Percentiles rank a stretch among this genome's conserved stretches.
phyloP scores from a whole-genome alignment of 2,797 vertebrate genomes.

The Tapirus indicus region DNA sequence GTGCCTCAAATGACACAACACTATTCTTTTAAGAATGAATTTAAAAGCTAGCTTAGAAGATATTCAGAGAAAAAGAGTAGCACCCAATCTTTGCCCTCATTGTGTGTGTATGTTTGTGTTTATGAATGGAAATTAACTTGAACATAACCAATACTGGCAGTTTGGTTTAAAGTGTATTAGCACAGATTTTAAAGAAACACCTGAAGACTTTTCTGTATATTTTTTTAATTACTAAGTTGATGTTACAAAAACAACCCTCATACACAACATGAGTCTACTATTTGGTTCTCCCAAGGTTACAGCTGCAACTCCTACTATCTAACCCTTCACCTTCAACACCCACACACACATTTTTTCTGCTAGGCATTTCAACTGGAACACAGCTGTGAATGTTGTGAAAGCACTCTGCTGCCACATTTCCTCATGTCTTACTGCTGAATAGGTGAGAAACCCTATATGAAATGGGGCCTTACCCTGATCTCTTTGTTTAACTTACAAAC shows the following conservation, averaged over 20 bases:
- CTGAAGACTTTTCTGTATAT: not conserved
- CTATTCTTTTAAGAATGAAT: not conserved
- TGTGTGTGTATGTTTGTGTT: not conserved
- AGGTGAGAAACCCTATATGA: conserved; percentile 62
- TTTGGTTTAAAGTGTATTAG: not conserved
- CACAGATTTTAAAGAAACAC: conserved; percentile 37
- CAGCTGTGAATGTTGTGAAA: not conserved
- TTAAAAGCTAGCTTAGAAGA: conserved; percentile 34
- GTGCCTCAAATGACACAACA: not conserved
- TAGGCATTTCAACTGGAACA: conserved; percentile 56
- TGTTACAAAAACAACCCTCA: conserved; percentile 25
- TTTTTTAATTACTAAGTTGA: conserved; percentile 28
- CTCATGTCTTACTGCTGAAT: conserved; percentile 79
- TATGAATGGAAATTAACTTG: not conserved
- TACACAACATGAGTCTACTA: not conserved
- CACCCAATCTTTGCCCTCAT: not conserved
- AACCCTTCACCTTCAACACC: conserved; percentile 50
- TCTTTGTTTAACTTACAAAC: conserved; percentile 40
- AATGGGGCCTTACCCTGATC: conserved; percentile 55
- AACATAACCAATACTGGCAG: not conserved
- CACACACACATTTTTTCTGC: conserved; percentile 42
- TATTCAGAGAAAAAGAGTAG: not conserved
- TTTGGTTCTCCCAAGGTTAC: conserved; percentile 40
- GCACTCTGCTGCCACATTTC: conserved; percentile 69
- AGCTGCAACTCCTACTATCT: conserved; percentile 67